Base-by-base conservation (phyloP, 2,797 vertebrate species). In the Poliocrania exsul region DNA sequence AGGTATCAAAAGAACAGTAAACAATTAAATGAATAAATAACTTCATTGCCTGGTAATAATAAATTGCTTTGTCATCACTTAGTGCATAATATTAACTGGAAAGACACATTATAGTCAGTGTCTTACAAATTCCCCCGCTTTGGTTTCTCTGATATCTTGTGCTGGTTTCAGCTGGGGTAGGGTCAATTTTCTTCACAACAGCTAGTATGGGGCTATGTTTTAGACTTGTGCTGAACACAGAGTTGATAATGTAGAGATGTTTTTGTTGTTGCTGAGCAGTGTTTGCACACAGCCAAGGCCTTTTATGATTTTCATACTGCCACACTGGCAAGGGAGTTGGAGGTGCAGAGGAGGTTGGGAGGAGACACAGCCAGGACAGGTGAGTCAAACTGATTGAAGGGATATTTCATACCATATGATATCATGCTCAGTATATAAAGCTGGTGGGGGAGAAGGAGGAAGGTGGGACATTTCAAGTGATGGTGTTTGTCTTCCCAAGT, bases 281-380 rank as follows among this genome's bases (percentile, higher is more conserved):
- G 12, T 2, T 47, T 28, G 9, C 31, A 35, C 2, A 49, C 31
- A 74, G 0, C 5, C 61, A 42, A 47, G 21, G 9, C 3, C 18
- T 61, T 42, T 54, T 54, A 54, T 49, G 9, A 18, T 49, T 19
- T 78, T 54, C 0, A 0, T 5, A 17, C 18, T 61, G 13, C 11
- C 16, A 33, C 3, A 10, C 9, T 50, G 19, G 5, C 19, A 13
- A 64, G 9, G 26, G 29, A 28, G 5, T 15, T 64, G 8, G 19
- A 33, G 13, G 28, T 50, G 11, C 2, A 2, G 44, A n/a, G 16
- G 28, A 77, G 28, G 11, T 1, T 70, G 13, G 49, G 31, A 69
- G 40, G 23, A n/a, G 23, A 42, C 5, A 17, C 9, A 29, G 11
- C 7, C 26, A 42, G 35, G 23, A 50, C 26, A 69, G 26, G 28